These are phyloP conservation scores for Apamea sordens DNA, from an alignment of 2,888 invertebrate genomes.

Conservation along the genomic window DNA sequence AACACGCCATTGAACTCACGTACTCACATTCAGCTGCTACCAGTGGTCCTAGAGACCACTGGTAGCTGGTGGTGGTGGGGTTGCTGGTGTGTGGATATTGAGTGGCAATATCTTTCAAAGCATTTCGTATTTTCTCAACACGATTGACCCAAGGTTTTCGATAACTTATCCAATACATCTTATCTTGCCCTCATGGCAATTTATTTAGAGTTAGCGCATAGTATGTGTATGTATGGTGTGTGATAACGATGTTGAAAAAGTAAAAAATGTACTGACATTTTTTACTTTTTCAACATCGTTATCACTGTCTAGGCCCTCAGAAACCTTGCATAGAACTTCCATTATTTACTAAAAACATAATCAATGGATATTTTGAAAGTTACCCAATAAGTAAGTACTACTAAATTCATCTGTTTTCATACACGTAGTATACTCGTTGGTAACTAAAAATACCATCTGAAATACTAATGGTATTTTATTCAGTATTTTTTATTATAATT, in stretches of 20 bases:
- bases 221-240: background rate
- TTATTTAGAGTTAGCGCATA: background rate
- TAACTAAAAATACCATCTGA: background rate
- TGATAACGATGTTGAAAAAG: too few species aligned
- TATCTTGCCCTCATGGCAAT: background rate
- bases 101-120: background rate
- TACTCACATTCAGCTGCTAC: background rate
- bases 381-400: background rate
- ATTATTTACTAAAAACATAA: background rate
- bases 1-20: background rate
- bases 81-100: too few species aligned
- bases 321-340: background rate
- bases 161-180: background rate
- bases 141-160: too few species aligned
- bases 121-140: too few species aligned
- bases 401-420: background rate
- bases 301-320: background rate
- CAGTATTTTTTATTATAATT: background rate
- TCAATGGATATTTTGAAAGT: background rate
- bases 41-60: too few species aligned
- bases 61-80: too few species aligned
- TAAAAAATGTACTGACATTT: too few species aligned
- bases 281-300: too few species aligned
- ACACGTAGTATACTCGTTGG: background rate
- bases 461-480: background rate